Conservation (phyloP, 1,140 invertebrate species). For the Spodoptera litura region DNA sequence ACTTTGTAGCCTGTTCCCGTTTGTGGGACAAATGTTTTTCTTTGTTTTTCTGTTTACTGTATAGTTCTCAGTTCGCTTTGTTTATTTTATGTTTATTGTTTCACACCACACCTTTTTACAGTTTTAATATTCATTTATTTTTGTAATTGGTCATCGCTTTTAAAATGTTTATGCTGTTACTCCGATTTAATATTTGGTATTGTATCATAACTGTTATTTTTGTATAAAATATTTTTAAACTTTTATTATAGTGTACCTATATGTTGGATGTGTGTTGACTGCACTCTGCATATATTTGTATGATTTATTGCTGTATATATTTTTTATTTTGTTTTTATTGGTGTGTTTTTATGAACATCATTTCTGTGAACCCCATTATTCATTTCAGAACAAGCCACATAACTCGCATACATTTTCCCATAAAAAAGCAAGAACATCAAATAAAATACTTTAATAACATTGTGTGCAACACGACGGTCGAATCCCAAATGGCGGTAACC, state of each 20-base stretch:
- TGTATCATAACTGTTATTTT: too few species aligned
- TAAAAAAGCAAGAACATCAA: slow-evolving; percentile 29
- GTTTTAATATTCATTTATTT: not conserved
- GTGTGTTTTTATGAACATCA: too few species aligned
- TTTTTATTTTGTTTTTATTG: too few species aligned
- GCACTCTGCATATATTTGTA: too few species aligned
- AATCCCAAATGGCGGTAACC: slow-evolving; percentile 42
- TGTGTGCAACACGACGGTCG: slow-evolving; percentile 30
- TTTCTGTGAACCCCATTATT: not conserved
- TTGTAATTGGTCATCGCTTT: not conserved
- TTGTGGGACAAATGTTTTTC: slow-evolving; percentile 41
- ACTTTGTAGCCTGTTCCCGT: slow-evolving; percentile 43
- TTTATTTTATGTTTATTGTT: slow-evolving; percentile 17
- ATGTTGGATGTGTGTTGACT: too few species aligned
- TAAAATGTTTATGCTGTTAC: too few species aligned
- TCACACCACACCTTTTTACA: slow-evolving; percentile 20
- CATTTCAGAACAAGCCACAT: not conserved
- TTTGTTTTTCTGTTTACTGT: slow-evolving; percentile 29
- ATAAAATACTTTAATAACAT: slow-evolving; percentile 40
- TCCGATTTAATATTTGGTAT: too few species aligned
- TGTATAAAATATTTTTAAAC: too few species aligned
- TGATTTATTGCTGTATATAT: too few species aligned
- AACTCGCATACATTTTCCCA: slow-evolving; percentile 5
- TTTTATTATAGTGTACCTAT: too few species aligned
- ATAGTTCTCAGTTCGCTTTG: slow-evolving; percentile 18